phyloP scores from a whole-genome alignment of 2,888 invertebrate genomes.

The Eupithecia exiguata region DNA sequence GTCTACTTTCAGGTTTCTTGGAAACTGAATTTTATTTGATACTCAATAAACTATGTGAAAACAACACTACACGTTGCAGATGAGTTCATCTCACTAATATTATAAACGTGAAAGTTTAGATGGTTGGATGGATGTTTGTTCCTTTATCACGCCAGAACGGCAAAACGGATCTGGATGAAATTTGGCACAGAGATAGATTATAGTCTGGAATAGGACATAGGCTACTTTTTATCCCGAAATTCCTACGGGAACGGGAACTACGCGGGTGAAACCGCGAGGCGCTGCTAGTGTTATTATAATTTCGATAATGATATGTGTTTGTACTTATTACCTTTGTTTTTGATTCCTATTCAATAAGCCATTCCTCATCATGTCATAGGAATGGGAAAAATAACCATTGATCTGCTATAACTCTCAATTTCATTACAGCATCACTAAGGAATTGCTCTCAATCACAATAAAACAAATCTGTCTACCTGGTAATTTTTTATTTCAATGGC shows the following conservation, averaged over 20 bases:
- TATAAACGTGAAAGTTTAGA: no score
- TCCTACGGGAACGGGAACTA: no score
- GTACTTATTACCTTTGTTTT: background rate
- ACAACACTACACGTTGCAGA: no score
- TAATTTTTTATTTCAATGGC: slow-evolving; percentile 2
- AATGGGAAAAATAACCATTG: background rate
- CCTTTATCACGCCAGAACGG: no score
- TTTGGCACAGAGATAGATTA: no score
- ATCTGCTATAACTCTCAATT: background rate
- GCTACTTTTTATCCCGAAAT: no score
- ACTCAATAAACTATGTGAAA: background rate
- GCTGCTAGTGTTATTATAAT: no score
- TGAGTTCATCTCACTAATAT: no score
- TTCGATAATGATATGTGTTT: background rate
- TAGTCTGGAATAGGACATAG: no score
- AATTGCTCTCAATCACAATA: background rate
- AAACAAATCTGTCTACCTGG: background rate
- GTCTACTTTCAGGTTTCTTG: background rate
- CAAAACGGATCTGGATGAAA: no score
- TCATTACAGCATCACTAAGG: background rate
- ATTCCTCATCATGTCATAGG: background rate
- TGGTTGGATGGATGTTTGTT: no score
- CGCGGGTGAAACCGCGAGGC: no score
- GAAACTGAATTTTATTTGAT: background rate
- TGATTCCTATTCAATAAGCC: background rate